These are phyloP conservation scores for Meteorus cinctellus DNA, from an alignment of 2,888 invertebrate species.

Conservation along the genomic window DNA sequence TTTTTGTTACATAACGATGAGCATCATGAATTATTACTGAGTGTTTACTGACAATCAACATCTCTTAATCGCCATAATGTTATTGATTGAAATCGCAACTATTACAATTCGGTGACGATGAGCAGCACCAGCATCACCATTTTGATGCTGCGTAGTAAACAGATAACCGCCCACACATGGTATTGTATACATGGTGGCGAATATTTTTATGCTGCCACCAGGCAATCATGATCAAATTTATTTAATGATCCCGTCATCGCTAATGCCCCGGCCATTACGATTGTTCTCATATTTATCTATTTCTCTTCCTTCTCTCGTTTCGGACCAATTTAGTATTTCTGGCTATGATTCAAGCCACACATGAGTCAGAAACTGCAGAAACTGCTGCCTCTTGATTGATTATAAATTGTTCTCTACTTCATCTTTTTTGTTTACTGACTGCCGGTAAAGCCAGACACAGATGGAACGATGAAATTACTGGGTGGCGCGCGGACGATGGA, in stretches of 20 bases:
- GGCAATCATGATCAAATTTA: neutral
- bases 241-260: neutral
- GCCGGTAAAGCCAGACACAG: too few relatives aligned
- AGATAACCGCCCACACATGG: neutral
- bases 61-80: neutral
- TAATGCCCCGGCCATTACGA: neutral
- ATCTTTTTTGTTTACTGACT: too few relatives aligned
- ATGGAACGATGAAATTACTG: too few relatives aligned
- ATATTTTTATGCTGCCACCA: neutral
- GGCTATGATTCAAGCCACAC: neutral
- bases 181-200: neutral
- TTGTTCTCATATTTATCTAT: neutral
- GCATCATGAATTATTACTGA: neutral
- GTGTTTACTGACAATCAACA: neutral
- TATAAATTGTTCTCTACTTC: neutral
- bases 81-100: constrained; percentile 21
- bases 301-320: neutral
- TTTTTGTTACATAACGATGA: constrained; percentile 8
- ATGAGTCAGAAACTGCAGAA: neutral
- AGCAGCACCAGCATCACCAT: constrained; percentile 5
- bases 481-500: too few relatives aligned
- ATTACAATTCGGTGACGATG: neutral
- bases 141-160: constrained; percentile 22
- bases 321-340: neutral
- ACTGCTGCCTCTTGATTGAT: neutral